phyloP scores from a whole-genome alignment of 2,113 vertebrate genomes.

The Otis tarda region DNA sequence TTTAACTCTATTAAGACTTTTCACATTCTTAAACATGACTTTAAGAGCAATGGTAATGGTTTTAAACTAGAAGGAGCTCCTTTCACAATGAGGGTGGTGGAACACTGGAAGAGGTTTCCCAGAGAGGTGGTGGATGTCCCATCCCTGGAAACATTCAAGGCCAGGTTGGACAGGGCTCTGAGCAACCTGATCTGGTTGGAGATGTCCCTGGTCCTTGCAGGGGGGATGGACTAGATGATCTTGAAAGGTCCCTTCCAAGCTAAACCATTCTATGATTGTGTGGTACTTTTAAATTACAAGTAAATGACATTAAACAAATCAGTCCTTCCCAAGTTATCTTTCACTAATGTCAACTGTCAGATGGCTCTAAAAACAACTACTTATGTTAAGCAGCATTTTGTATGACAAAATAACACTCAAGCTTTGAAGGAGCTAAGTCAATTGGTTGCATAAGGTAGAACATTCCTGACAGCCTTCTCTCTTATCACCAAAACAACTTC shows the following conservation, averaged over 20 bases:
- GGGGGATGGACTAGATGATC: too few relatives aligned
- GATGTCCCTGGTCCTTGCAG: too few relatives aligned
- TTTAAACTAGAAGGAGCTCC: too few relatives aligned
- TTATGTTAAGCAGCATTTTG: not conserved
- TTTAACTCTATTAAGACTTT: not conserved
- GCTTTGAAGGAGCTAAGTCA: not conserved
- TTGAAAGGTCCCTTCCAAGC: too few relatives aligned
- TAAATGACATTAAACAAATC: not conserved
- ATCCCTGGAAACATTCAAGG: too few relatives aligned
- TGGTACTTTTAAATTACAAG: not conserved
- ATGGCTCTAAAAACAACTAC: not conserved
- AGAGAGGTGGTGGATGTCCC: too few relatives aligned
- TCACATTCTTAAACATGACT: not conserved
- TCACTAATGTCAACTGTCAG: not conserved
- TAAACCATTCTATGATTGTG: too few relatives aligned
- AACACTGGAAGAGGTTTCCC: too few relatives aligned
- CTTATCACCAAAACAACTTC: not conserved
- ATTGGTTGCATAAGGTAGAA: not conserved
- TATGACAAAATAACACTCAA: not conserved
- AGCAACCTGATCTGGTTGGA: too few relatives aligned
- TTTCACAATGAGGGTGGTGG: too few relatives aligned
- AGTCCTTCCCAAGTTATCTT: not conserved
- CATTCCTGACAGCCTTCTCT: not conserved
- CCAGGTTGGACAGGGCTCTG: too few relatives aligned
- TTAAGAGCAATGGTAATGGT: not conserved